phyloP scores from a whole-genome alignment of 2,888 invertebrate species.

The Leptopilina myrica region DNA sequence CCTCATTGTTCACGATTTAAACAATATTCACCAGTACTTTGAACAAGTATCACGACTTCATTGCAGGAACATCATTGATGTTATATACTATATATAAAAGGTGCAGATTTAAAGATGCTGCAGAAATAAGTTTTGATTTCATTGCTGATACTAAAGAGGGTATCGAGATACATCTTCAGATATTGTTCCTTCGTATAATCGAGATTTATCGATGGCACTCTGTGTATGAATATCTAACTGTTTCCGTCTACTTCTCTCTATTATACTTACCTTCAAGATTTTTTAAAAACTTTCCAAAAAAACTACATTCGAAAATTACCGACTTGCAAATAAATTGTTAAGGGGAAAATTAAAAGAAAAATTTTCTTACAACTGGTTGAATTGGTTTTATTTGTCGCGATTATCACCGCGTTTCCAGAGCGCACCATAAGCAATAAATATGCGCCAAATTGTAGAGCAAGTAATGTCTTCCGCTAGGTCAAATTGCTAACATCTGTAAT shows the following conservation, averaged over 20 bases:
- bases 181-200: background rate
- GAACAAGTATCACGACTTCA: constrained; percentile 28
- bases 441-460: constrained; percentile 36
- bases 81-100: background rate
- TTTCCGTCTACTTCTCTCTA: background rate
- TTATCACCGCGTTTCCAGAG: constrained; percentile 2
- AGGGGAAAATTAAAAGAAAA: background rate
- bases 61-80: constrained; percentile 6
- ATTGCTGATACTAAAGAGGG: background rate
- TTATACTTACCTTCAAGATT: too few species aligned
- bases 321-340: too few species aligned
- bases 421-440: constrained; percentile 20
- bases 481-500: constrained; percentile 52
- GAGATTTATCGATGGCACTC: constrained; percentile 1
- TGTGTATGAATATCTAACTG: background rate
- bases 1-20: constrained; percentile 4
- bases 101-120: constrained; percentile 5
- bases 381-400: constrained; percentile 1
- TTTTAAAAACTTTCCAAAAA: too few species aligned
- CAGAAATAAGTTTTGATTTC: background rate
- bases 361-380: background rate
- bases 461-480: constrained; percentile 49
- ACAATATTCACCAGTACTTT: constrained; percentile 23
- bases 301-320: too few species aligned
- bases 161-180: constrained; percentile 14